These are phyloP conservation scores for Eupithecia pulchellata DNA, from an alignment of 2,888 invertebrate genomes.

Conservation along the genomic window DNA sequence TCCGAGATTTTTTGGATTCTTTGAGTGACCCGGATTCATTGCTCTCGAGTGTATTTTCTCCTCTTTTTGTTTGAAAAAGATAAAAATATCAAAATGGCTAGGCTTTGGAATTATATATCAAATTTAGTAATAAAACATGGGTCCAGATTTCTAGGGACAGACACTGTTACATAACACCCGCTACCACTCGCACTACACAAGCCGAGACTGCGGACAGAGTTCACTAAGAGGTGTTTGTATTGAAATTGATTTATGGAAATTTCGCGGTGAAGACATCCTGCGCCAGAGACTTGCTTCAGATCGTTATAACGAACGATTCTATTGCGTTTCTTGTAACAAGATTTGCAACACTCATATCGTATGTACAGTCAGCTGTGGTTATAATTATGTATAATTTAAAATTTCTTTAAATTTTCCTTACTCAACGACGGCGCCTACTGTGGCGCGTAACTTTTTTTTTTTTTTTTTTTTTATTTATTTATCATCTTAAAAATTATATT, in stretches of 20 bases:
- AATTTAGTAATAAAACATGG: not conserved
- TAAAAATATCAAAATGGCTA: not conserved
- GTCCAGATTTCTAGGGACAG: not conserved
- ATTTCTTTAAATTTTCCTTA: not conserved
- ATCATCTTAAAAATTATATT: too few species aligned
- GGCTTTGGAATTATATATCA: not conserved
- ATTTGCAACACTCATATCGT: not conserved
- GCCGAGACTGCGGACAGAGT: conserved; percentile 73
- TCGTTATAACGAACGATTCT: conserved; percentile 69
- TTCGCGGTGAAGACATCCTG: conserved; percentile 72
- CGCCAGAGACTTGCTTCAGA: conserved; percentile 59
- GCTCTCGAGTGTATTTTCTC: too few species aligned
- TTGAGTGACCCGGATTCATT: too few species aligned
- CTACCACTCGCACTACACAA: conserved; percentile 49
- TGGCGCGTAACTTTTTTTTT: too few species aligned
- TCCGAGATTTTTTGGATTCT: too few species aligned
- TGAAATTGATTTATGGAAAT: conserved; percentile 85
- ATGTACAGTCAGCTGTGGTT: not conserved
- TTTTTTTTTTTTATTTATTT: too few species aligned
- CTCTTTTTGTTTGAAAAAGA: too few species aligned
- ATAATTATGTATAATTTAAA: not conserved
- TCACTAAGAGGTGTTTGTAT: conserved; percentile 84
- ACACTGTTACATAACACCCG: conserved; percentile 25
- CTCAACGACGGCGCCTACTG: not conserved
- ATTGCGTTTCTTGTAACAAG: conserved; percentile 43